phyloP scores from a whole-genome alignment of 1,140 invertebrate genomes.

The Caenorhabditis brenneri region DNA sequence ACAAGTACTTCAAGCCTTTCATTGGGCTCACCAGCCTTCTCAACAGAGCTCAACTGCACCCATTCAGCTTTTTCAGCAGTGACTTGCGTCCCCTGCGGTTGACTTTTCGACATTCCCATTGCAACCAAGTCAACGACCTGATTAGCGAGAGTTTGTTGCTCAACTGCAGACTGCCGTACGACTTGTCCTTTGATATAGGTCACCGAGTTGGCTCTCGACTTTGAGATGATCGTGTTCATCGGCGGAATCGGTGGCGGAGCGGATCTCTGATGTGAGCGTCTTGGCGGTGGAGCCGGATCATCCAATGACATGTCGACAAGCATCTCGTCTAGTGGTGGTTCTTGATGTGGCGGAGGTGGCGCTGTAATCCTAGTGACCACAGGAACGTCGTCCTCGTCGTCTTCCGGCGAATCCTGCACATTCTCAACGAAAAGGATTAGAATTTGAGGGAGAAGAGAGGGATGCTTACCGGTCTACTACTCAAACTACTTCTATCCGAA shows the following conservation, averaged over 20 bases:
- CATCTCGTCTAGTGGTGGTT: not conserved
- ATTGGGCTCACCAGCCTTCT: slow-evolving; percentile 28
- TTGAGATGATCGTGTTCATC: slow-evolving; percentile 29
- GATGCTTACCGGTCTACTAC: slow-evolving; percentile 23
- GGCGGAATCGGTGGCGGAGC: slow-evolving; percentile 4
- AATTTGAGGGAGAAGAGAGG: not conserved
- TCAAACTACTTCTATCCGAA: slow-evolving; percentile 37
- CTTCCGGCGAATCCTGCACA: slow-evolving; percentile 24
- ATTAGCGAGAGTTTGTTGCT: slow-evolving; percentile 47
- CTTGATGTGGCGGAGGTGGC: not conserved
- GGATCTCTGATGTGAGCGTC: not conserved
- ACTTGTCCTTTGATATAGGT: slow-evolving; percentile 58
- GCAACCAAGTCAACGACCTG: slow-evolving; percentile 66
- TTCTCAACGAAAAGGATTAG: not conserved
- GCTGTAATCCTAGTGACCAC: not conserved
- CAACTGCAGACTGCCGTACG: slow-evolving; percentile 53
- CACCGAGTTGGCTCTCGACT: not conserved
- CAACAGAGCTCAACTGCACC: slow-evolving; percentile 59
- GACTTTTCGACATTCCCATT: slow-evolving; percentile 63
- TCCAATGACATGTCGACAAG: slow-evolving; percentile 4
- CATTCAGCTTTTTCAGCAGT: slow-evolving; percentile 64
- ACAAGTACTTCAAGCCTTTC: slow-evolving; percentile 58
- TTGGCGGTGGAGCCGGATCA: not conserved
- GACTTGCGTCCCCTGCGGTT: slow-evolving; percentile 15
- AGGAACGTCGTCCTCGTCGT: slow-evolving; percentile 4